Percentiles rank a stretch among this genome's conserved stretches.
Conservation (phyloP, 2,113 vertebrate genomes). For the Calyptomena viridis region DNA sequence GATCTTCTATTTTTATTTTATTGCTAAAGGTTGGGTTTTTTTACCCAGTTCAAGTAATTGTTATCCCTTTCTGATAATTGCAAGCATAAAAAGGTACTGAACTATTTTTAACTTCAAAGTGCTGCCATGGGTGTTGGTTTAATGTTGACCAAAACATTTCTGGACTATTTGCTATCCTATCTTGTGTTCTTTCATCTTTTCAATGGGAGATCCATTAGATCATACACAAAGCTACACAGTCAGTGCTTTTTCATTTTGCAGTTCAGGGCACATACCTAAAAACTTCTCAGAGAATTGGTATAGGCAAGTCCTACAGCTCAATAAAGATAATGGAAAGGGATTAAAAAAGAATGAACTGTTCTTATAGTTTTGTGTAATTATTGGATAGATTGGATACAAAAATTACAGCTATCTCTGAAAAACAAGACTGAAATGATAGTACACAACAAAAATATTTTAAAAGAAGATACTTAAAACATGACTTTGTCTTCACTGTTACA, state of each 20-base stretch:
- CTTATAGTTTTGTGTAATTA: background rate
- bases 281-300: background rate
- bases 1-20: background rate
- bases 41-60: background rate
- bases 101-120: background rate
- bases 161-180: background rate
- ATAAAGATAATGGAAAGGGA: background rate
- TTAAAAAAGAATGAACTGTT: background rate
- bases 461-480: background rate
- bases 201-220: fast-evolving
- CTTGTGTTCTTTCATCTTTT: background rate
- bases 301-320: background rate
- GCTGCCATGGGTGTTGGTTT: background rate
- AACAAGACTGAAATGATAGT: background rate
- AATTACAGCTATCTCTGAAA: background rate
- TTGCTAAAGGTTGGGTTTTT: background rate
- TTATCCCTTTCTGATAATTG: background rate
- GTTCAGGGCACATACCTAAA: background rate
- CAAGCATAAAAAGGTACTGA: background rate
- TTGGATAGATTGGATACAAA: background rate
- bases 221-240: background rate
- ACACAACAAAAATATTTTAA: background rate
- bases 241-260: background rate
- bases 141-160: background rate
- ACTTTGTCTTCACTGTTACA: background rate